Evolutionary conservation across 2,113 vertebrate species (phyloP), one percentile per base, ranked within the genome.

Genomic region (Psilopogon haemacephalus): DNA sequence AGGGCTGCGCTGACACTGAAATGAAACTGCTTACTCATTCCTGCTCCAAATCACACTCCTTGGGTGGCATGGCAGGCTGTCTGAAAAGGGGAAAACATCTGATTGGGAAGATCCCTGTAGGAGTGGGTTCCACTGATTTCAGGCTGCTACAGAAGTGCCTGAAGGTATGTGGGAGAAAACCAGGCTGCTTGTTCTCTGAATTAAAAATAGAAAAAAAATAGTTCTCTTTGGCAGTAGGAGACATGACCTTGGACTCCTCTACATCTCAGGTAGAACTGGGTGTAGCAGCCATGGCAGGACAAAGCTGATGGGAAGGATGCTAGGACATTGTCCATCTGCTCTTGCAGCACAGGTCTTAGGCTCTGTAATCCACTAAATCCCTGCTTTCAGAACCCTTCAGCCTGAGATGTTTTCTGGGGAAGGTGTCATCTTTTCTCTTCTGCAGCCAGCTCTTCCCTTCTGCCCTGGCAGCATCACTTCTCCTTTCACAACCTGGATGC

Each of bases 1-100:
- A 73, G 46, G 46, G 83, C 65, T 75, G 48, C 30, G n/a, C 71
- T 1, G 0, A 40, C n/a, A 16, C 48, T 68, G 40, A 6, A 48
- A 52, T 59, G 20, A 88, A 93, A 85, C 50, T 95, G 95, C 95
- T 95, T 93, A 94, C 64, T 96, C 95, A 95, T 84, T 82, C 48
- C 27, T 52, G 38, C 90, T 93, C 63, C 58, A 91, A 44, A 60
- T 86, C 83, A 59, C 0, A 0, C 56, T 70, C 24, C 64, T 77
- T 38, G 14, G 15, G 84, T 92, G 77, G 80, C 65, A 93, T 35
- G 84, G 72, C 1, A 2, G 42, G 40, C 28, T 1, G 12, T 33
- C 50, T 23, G 9, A 55, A 59, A 79, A 38, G 0, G 0, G 67
- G 21, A 84, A 91, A 37, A 18, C n/a, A n/a, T 65, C 28, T 35